phyloP scores from a whole-genome alignment of 1,140 invertebrate genomes.

The Bacillus rossius region DNA sequence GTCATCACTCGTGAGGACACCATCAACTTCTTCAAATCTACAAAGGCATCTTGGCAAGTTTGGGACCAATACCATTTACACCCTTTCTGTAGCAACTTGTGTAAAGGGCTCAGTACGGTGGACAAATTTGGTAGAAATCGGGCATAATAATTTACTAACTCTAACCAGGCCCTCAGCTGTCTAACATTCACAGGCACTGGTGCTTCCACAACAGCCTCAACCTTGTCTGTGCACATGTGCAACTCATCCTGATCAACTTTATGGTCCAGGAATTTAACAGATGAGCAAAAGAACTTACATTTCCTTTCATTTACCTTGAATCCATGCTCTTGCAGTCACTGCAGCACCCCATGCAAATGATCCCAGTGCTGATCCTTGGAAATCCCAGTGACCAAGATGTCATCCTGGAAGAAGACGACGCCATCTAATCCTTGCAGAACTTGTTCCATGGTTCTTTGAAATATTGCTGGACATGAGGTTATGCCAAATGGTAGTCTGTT shows the following conservation, averaged over 20 bases:
- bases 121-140: constrained; percentile 36
- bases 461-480: constrained; percentile 1
- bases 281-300: background rate
- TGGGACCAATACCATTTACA: constrained; percentile 26
- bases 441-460: constrained; percentile 1
- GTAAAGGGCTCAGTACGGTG: constrained; percentile 25
- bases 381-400: background rate
- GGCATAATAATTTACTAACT: constrained; percentile 29
- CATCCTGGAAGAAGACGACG: background rate
- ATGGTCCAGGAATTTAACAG: background rate
- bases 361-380: background rate
- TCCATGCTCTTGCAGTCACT: background rate
- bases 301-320: constrained; percentile 5
- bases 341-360: background rate
- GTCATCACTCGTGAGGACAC: constrained; percentile 26
- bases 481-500: background rate
- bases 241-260: background rate
- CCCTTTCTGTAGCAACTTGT: constrained; percentile 23
- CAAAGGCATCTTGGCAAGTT: constrained; percentile 25
- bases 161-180: background rate
- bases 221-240: constrained; percentile 10
- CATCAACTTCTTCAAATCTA: constrained; percentile 27
- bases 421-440: constrained; percentile 1
- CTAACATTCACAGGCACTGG: constrained; percentile 10
- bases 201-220: constrained; percentile 21